These are phyloP conservation scores for Crotalus viridis DNA, from an alignment of 2,113 vertebrate species.

Conservation along the genomic window DNA sequence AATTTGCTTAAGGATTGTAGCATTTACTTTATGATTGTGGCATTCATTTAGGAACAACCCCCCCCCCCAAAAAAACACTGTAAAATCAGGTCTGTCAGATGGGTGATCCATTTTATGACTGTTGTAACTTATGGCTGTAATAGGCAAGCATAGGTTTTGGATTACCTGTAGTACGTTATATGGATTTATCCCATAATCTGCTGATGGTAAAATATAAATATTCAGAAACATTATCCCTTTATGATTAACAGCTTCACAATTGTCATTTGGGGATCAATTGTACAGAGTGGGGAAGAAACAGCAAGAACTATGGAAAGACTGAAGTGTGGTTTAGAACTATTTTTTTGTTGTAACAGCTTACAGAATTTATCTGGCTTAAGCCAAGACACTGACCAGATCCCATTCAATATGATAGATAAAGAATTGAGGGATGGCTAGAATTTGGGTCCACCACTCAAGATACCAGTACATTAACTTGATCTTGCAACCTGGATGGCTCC, in stretches of 20 bases:
- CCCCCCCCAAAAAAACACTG: no score
- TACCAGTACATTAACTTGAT: not conserved
- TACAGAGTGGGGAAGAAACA: not conserved
- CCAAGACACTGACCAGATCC: not conserved
- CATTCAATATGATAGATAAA: not conserved
- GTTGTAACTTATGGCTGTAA: no score
- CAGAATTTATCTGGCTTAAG: not conserved
- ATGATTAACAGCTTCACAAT: not conserved
- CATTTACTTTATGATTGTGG: no score
- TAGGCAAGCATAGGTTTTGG: no score
- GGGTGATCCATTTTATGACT: no score
- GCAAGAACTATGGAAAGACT: not conserved
- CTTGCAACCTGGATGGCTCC: not conserved
- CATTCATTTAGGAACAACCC: no score
- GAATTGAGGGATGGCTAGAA: not conserved
- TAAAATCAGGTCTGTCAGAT: no score
- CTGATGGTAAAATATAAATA: not conserved
- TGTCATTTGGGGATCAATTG: not conserved
- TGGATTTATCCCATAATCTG: not conserved
- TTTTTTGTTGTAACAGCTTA: not conserved
- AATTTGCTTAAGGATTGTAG: no score
- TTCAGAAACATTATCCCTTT: not conserved
- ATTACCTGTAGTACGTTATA: no score
- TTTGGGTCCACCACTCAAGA: not conserved
- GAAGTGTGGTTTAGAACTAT: not conserved